Evolutionary conservation across 2,113 vertebrate species (phyloP).

Genomic region (Atherinomorus stipes): DNA sequence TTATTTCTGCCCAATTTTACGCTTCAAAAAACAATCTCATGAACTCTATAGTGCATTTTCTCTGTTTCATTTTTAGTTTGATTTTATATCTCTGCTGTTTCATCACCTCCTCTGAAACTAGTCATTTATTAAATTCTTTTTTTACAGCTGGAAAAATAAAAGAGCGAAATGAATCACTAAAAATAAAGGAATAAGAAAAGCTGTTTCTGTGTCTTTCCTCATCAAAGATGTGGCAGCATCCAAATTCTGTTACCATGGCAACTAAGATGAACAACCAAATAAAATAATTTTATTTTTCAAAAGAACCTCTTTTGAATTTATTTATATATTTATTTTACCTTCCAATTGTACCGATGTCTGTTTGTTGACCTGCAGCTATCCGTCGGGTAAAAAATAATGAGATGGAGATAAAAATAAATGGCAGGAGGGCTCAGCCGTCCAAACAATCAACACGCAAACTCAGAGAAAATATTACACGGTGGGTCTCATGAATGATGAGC

Average conservation of each 20-base stretch:
- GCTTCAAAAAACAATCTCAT: background rate
- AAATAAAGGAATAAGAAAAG: conserved; percentile 11
- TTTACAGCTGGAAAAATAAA: background rate
- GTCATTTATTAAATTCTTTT: too few relatives aligned
- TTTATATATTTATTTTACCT: conserved; percentile 29
- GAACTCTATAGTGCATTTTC: background rate
- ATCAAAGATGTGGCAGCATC: conserved; percentile 44
- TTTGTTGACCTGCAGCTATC: conserved; percentile 11
- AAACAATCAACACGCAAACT: background rate
- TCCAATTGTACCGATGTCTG: conserved; percentile 3
- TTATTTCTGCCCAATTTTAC: conserved; percentile 18
- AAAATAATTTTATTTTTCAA: background rate
- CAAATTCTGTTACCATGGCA: conserved; percentile 62
- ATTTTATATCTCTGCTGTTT: background rate
- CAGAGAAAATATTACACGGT: background rate
- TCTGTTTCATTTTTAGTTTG: background rate
- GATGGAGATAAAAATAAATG: background rate
- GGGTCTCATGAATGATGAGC: too few relatives aligned
- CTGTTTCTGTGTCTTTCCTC: conserved; percentile 5
- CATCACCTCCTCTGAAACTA: background rate
- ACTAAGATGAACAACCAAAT: conserved; percentile 25
- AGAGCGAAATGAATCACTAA: background rate
- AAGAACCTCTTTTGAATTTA: conserved; percentile 2
- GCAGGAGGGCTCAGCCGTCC: background rate
- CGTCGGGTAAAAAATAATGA: background rate